Base-by-base conservation (phyloP, 2,888 invertebrate genomes). In the Coleophora deauratella region DNA sequence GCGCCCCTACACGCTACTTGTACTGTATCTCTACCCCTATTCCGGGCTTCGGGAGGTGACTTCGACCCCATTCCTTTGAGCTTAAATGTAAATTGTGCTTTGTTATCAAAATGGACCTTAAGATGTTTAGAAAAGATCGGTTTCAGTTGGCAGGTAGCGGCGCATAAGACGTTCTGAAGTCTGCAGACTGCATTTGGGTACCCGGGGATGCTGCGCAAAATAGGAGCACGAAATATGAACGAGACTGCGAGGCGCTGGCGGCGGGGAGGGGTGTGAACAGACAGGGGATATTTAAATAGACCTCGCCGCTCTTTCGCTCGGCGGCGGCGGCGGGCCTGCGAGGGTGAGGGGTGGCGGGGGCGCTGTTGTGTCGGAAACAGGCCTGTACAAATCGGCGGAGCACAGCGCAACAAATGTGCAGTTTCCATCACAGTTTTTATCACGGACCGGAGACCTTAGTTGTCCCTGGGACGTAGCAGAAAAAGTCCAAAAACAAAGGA, bases 141-240 rank as follows among this genome's bases (percentile, higher is more conserved):
- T 55, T 57, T 62, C 63, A 1, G 42, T 37, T 38, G 40, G 39
- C 2, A 21, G 1, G 9, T 36, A 39, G 2, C 13, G 46, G 51
- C 54, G 55, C 43, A 57, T 79, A 64, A 45, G 72, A 57, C 69
- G 47, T 71, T 78, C 57, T 59, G 66, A 72, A 72, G 84, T 84
- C 86, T 87, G 75, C 79, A 66, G 62, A 74, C 74, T 78, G 77
- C 72, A 73, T 72, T 80, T 77, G 68, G 71, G 73, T 72, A 78
- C 81, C 84, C 84, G 80, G 86, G 86, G 87, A 87, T 86, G 87
- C 87, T 87, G 87, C 87, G 87, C 85, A 84, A 81, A 82, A 84
- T 84, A 81, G 84, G 80, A 85, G 75, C 80, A 79, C 84, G 79
- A 81, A 86, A 85, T 84, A 81, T 86, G 79, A 80, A 84, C 84